Base-by-base conservation (phyloP, 2,113 vertebrate species). In the Apistogramma diplotaenia region DNA sequence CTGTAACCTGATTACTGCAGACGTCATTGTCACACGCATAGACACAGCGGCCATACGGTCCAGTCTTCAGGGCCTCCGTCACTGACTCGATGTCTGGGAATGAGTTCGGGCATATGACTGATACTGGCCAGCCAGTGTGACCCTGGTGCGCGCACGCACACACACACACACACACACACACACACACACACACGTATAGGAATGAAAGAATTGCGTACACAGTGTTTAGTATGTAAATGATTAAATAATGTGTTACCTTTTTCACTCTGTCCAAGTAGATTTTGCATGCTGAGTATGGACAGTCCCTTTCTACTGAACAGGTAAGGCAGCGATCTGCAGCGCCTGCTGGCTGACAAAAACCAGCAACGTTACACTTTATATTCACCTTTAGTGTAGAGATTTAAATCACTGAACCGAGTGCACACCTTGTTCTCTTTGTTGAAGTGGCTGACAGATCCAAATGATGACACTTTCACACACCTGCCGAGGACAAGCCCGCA, bases 11-110 rank as follows among this genome's bases (percentile, higher is more conserved):
- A 84, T 97, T 96, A 78, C 90, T 94, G 87, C 95, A 96, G 31
- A 97, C 96, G 6, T 97, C 96, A 4, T 97, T 97, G 90, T 97
- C 96, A 86, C 96, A 97, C 58, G 95, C 90, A 18, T 96, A 97
- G 35, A 97, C 95, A 55, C 96, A 97, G 86, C 96, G 95, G 12
- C 96, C 96, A 2, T 97, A 97, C 0, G 96, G 96, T 57, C 96
- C 96, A 0, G 83, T 90, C 74, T 55, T 91, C 78, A 97, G 88
- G 0, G 95, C 96, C 70, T 95, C 93, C 0, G 93, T 95, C 75
- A 96, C 93, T 0, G 96, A 94, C 82, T 96, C 96, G 1, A 97
- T 95, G 83, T 96, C 96, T 55, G 94, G 92, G 23, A 91, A 12
- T 0, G 95, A 94, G 67, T 16, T 92, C 3, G 74, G 72, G 65